A percentile compares a stretch with the other conserved stretches of the same genome.
Conservation (phyloP, 2,888 invertebrate genomes). For the Venustoraphidia nigricollis region DNA sequence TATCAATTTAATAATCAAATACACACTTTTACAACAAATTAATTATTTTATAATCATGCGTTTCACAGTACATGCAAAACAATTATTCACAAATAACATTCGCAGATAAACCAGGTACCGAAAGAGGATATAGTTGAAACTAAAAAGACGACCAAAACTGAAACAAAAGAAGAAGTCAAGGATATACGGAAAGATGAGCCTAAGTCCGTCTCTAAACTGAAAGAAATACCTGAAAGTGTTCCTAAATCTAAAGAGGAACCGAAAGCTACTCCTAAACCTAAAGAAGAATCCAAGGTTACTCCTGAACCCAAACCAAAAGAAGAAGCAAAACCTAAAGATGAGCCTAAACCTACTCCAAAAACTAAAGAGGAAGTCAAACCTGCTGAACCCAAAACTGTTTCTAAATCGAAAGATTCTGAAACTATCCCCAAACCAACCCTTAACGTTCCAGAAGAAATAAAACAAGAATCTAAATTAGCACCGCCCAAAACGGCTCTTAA, state of each 20-base stretch:
- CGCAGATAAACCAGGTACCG: conserved; percentile 6
- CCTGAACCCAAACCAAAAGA: conserved; percentile 4
- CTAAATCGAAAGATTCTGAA: not conserved
- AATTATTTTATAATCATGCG: not conserved
- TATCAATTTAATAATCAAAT: too few relatives aligned
- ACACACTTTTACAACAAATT: not conserved
- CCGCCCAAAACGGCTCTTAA: conserved; percentile 9
- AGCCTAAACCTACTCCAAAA: not conserved
- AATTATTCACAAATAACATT: conserved; percentile 2
- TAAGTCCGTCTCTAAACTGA: not conserved
- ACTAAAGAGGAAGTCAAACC: conserved; percentile 4
- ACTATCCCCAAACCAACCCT: not conserved
- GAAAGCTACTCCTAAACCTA: not conserved
- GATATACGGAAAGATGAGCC: not conserved
- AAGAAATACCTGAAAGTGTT: not conserved
- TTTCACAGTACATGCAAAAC: not conserved
- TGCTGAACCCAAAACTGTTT: not conserved
- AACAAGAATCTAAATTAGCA: not conserved
- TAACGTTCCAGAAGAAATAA: not conserved
- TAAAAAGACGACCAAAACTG: not conserved
- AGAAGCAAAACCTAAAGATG: conserved; percentile 1
- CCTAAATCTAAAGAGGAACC: not conserved
- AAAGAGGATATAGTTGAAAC: conserved; percentile 5
- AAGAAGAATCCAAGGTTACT: not conserved
- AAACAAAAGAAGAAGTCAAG: not conserved